Evolutionary conservation across 2,113 vertebrate species (phyloP).

Genomic region (Bujurquina vittata): DNA sequence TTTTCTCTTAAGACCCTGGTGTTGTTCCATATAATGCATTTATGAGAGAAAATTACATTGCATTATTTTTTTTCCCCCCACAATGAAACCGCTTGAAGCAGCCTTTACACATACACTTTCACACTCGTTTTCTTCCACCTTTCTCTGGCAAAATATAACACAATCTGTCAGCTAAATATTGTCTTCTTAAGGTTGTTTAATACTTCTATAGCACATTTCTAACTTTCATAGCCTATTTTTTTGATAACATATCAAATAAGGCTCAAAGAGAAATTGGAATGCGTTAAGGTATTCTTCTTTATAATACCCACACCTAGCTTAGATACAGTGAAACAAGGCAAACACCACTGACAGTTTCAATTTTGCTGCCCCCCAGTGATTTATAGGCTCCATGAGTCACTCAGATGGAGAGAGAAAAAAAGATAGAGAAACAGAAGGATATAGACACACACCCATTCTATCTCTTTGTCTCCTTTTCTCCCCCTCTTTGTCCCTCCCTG

Average conservation of each 20-base stretch:
- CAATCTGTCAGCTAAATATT: neutral
- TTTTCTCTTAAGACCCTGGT: neutral
- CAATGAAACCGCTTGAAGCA: too few species aligned
- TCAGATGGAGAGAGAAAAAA: slow-evolving; percentile 16
- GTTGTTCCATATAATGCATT: neutral
- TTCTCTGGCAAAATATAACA: neutral
- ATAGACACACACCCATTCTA: slow-evolving; percentile 38
- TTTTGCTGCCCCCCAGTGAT: slow-evolving; percentile 51
- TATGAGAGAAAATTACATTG: neutral
- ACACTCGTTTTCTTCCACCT: neutral
- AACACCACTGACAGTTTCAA: slow-evolving; percentile 58
- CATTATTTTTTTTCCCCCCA: neutral
- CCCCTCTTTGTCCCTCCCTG: slow-evolving; percentile 61
- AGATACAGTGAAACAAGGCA: slow-evolving; percentile 40
- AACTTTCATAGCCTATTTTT: neutral
- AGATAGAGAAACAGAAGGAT: slow-evolving; percentile 13
- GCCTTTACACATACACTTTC: too few species aligned
- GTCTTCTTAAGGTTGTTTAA: neutral
- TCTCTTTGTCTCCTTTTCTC: slow-evolving; percentile 60
- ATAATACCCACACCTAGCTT: slow-evolving; percentile 26
- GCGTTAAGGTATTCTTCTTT: neutral
- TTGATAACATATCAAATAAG: slow-evolving; percentile 5
- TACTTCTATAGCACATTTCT: neutral
- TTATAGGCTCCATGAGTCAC: slow-evolving; percentile 51
- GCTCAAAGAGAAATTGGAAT: neutral